Evolutionary conservation across 2,113 vertebrate species (phyloP).

Genomic region (Pterocles gutturalis): DNA sequence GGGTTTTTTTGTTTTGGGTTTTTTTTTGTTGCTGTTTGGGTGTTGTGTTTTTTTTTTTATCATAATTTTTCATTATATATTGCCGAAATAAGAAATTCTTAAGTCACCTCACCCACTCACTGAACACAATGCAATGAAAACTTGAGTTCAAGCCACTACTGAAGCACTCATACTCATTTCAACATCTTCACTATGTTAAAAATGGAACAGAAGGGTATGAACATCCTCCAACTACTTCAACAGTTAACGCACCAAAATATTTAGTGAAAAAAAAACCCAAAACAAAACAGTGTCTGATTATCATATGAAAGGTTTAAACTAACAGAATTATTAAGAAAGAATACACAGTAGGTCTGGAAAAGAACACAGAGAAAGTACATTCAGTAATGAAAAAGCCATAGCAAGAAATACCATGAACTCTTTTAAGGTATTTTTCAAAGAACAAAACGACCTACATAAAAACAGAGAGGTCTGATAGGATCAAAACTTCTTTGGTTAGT

Average conservation of each 20-base stretch:
- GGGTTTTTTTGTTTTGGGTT: fast-evolving
- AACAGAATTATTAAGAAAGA: neutral
- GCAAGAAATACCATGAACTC: neutral
- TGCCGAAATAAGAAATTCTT: neutral
- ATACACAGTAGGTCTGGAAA: neutral
- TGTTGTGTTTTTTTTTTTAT: neutral
- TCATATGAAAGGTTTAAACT: neutral
- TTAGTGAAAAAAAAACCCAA: neutral
- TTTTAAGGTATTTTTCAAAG: neutral
- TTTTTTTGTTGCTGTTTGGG: neutral
- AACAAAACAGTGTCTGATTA: neutral
- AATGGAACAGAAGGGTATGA: neutral
- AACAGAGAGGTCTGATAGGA: neutral
- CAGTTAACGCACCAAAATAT: neutral
- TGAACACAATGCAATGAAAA: neutral
- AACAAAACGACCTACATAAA: neutral
- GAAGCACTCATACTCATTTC: neutral
- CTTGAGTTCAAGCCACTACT: neutral
- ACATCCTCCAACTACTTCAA: neutral
- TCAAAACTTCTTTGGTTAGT: neutral
- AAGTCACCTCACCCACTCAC: neutral
- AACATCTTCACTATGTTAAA: neutral
- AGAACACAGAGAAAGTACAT: neutral
- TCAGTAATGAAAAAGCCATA: neutral
- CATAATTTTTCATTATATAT: neutral